These are phyloP conservation scores for Bombyx mori DNA, from an alignment of 1,140 invertebrate species.

Conservation along the genomic window DNA sequence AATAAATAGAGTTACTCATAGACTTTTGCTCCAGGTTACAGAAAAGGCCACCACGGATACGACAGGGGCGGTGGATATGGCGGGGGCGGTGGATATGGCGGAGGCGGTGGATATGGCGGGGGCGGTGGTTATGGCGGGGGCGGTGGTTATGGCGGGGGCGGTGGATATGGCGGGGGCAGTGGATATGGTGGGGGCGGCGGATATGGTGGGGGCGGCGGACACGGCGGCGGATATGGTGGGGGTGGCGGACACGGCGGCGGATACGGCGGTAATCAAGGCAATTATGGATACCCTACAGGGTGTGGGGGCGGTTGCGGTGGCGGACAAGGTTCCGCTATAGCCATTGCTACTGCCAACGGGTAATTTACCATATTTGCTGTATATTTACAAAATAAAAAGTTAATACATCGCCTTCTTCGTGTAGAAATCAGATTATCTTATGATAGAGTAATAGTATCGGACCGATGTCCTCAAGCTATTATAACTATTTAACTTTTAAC, in stretches of 20 bases:
- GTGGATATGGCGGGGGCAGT: conserved; percentile 11
- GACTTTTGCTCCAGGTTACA: background rate
- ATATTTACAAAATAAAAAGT: too few relatives aligned
- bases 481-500: too few relatives aligned
- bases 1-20: too few relatives aligned
- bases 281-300: conserved; percentile 4
- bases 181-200: conserved; percentile 11
- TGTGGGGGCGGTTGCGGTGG: conserved; percentile 12
- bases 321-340: conserved; percentile 16
- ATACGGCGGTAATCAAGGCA: conserved; percentile 8
- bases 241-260: conserved; percentile 11
- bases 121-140: conserved; percentile 12
- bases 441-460: too few relatives aligned
- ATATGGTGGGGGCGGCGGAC: conserved; percentile 14
- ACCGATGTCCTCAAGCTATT: too few relatives aligned
- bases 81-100: conserved; percentile 11
- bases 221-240: conserved; percentile 13
- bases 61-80: conserved; percentile 11
- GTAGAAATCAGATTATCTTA: too few relatives aligned
- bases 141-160: conserved; percentile 12
- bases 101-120: conserved; percentile 12
- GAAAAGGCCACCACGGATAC: conserved; percentile 6
- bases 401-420: too few relatives aligned
- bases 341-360: conserved; percentile 14
- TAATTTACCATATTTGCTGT: background rate